Conservation (phyloP, 35 echinoderm and acorn worm genomes). For the Amphiura filiformis region DNA sequence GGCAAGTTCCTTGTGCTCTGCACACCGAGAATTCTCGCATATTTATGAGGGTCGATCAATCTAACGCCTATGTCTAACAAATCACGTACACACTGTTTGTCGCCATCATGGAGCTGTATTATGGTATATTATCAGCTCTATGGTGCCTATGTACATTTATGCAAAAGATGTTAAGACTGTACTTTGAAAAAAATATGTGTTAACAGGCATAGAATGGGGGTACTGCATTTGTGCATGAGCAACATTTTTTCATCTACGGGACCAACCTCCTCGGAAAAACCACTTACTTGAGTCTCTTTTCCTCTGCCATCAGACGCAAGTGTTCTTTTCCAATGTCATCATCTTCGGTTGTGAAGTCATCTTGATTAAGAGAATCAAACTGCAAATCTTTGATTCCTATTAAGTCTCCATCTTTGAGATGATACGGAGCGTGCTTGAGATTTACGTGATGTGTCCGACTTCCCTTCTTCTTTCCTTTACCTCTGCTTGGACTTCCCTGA, state of each 20-base stretch:
- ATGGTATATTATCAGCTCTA: too few species aligned
- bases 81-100: too few species aligned
- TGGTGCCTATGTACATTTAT: neutral
- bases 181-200: neutral
- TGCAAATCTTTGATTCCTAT: constrained; percentile 76
- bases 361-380: constrained; percentile 55
- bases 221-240: neutral
- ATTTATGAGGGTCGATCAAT: too few species aligned
- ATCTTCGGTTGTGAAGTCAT: constrained; percentile 73
- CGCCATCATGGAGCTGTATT: too few species aligned
- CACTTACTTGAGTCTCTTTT: constrained; percentile 58
- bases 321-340: constrained; percentile 56
- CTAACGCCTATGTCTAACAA: too few species aligned
- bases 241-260: neutral
- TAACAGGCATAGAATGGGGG: neutral
- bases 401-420: constrained; percentile 80
- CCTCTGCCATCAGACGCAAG: constrained; percentile 52
- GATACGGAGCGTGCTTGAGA: constrained; percentile 81
- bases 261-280: neutral
- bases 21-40: too few species aligned
- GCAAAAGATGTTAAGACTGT: neutral
- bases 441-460: constrained; percentile 25
- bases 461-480: constrained; percentile 57
- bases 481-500: constrained; percentile 29
- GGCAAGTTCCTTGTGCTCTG: too few species aligned